phyloP scores from a whole-genome alignment of 2,888 invertebrate genomes.

The Phalera bucephala region DNA sequence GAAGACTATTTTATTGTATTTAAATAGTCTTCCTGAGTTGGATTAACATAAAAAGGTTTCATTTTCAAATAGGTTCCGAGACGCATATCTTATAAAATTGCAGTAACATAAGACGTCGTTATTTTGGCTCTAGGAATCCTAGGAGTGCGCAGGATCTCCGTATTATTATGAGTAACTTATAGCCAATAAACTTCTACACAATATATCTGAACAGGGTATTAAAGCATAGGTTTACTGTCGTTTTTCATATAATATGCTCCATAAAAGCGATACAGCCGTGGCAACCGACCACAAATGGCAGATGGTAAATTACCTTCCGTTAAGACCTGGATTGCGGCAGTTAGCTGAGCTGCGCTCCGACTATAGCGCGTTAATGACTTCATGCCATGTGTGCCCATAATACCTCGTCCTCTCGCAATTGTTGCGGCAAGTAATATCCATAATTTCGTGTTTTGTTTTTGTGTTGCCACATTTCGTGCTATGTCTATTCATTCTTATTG shows the following conservation, averaged over 20 bases:
- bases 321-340: conserved; percentile 68
- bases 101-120: too few species aligned
- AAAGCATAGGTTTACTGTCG: conserved; percentile 18
- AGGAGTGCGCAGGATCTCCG: not conserved
- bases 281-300: conserved; percentile 47
- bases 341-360: conserved; percentile 47
- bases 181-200: conserved; percentile 8
- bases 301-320: conserved; percentile 66
- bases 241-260: conserved; percentile 34
- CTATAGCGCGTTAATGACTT: conserved; percentile 57
- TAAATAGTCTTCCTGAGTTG: too few species aligned
- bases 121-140: conserved; percentile 24
- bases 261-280: conserved; percentile 33
- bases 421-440: conserved; percentile 41
- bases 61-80: too few species aligned
- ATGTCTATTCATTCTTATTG: not conserved
- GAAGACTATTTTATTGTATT: too few species aligned
- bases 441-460: conserved; percentile 22
- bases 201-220: conserved; percentile 8
- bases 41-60: too few species aligned
- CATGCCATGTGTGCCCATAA: conserved; percentile 57
- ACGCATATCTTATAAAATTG: too few species aligned
- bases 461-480: conserved; percentile 2
- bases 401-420: conserved; percentile 45
- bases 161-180: conserved; percentile 13